Conservation (phyloP, 1,140 invertebrate genomes). For the Araneus ventricosus region DNA sequence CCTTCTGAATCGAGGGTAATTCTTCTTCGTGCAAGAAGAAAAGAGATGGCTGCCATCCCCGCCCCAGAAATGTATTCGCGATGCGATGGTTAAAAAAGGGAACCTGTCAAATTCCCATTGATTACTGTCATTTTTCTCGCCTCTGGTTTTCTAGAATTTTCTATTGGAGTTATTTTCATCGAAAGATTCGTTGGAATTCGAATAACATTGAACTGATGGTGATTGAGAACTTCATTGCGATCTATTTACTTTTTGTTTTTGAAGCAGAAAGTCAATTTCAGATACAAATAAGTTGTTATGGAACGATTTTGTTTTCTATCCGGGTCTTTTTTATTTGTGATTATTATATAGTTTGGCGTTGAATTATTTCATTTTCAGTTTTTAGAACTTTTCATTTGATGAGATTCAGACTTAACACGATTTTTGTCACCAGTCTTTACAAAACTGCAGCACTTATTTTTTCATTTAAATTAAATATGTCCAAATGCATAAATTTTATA, state of each 20-base stretch:
- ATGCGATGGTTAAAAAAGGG: not conserved
- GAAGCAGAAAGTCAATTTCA: not conserved
- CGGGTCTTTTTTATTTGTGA: too few relatives aligned
- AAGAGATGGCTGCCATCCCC: not conserved
- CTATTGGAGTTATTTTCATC: not conserved
- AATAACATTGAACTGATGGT: not conserved
- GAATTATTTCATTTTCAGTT: too few relatives aligned
- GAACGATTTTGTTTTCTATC: too few relatives aligned
- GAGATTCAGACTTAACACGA: too few relatives aligned
- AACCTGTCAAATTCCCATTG: not conserved
- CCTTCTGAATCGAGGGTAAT: not conserved
- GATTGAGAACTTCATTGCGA: not conserved
- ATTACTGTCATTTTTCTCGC: not conserved
- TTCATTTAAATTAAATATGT: too few relatives aligned
- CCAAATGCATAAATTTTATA: too few relatives aligned
- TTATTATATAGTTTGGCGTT: too few relatives aligned
- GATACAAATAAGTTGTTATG: too few relatives aligned
- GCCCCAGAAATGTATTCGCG: not conserved
- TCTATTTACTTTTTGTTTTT: not conserved
- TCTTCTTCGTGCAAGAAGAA: not conserved
- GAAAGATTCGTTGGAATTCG: not conserved
- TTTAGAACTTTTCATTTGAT: too few relatives aligned
- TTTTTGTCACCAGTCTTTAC: too few relatives aligned
- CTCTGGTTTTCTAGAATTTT: not conserved
- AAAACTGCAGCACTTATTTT: too few relatives aligned